These are phyloP conservation scores for Columba janthina DNA, from an alignment of 2,113 vertebrate genomes.

Conservation along the genomic window DNA sequence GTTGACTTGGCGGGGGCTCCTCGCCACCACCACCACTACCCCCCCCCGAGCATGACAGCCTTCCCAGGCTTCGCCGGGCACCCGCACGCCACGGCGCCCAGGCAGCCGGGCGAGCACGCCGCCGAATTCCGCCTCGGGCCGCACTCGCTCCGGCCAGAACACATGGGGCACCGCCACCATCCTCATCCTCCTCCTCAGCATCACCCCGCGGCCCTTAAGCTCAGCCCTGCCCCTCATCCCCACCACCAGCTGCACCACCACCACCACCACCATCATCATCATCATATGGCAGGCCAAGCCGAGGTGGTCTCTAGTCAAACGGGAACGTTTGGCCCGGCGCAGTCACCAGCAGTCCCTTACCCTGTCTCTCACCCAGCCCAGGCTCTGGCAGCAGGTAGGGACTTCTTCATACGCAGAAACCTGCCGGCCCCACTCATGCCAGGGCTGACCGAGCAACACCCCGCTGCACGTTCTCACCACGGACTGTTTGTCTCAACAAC, in stretches of 20 bases:
- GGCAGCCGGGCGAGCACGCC: conserved; percentile 85
- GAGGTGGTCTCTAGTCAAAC: conserved; percentile 89
- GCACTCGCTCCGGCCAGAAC: conserved; percentile 88
- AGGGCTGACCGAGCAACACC: conserved; percentile 82
- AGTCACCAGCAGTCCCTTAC: conserved; percentile 80
- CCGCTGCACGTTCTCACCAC: conserved; percentile 89
- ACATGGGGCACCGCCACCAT: conserved; percentile 88
- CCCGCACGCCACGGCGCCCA: conserved; percentile 84
- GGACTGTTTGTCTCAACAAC: conserved; percentile 99
- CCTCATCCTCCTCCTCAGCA: conserved; percentile 84
- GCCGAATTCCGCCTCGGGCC: conserved; percentile 87
- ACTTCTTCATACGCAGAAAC: conserved; percentile 87
- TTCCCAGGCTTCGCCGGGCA: conserved; percentile 87
- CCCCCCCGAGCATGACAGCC: conserved; percentile 89
- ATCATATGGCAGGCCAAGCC: conserved; percentile 86
- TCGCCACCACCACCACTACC: conserved; percentile 79
- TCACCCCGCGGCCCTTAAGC: conserved; percentile 88
- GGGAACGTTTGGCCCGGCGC: conserved; percentile 85
- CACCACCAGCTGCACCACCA: conserved; percentile 83
- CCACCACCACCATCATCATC: conserved; percentile 73
- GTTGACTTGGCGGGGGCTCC: conserved; percentile 87
- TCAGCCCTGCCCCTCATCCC: conserved; percentile 95
- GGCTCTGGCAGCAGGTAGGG: conserved; percentile 88
- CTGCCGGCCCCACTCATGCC: conserved; percentile 88
- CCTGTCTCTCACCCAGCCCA: conserved; percentile 81